Base-by-base conservation (phyloP, 2,888 invertebrate species). In the Macroteleia sp. region DNA sequence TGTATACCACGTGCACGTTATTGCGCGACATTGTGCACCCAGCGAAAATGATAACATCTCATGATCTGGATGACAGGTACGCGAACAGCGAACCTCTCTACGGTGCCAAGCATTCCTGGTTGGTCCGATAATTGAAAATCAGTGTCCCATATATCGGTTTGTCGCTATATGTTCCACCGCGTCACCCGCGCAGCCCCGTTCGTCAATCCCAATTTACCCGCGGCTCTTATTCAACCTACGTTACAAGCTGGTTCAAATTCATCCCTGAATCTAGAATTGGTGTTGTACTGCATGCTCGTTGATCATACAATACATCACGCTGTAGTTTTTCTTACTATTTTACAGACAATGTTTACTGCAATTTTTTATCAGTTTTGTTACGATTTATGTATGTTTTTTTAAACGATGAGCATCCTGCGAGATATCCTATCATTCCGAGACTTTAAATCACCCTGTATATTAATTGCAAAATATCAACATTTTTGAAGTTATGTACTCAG, bases 41-140 rank as follows among this genome's bases (percentile, higher is more conserved):
- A 64, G 62, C 39, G 67, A 67, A 81, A 80, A 80, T 79, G 79
- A 81, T 79, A 80, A 81, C 84, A 85, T 85, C 82, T 85, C 83
- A 82, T 83, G 83, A 83, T 83, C 83, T 82, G 79, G 80, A 76
- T 83, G 83, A 81, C 83, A 80, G 83, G 73, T 82, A 81, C 77
- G 76, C 61, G 78, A 80, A 77, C 76, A 69, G 75, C 64, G 70
- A 74, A 69, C 66, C 74, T 44, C 69, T 66, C 74, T 80, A 74
- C 62, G 66, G 59, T 59, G 48, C 56, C 56, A 48, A 71, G 81
- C 80, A 82, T 83, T 83, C 79, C 76, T 62, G 74, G 81, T 74
- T 77, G 82, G 81, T 80, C 80, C 82, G 82, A 85, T 84, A 85
- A 85, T 85, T 84, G 83, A 81, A 83, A 84, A 85, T 85, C 83